Base-by-base conservation (phyloP, 2,888 invertebrate genomes). In the Tiliacea citrago region DNA sequence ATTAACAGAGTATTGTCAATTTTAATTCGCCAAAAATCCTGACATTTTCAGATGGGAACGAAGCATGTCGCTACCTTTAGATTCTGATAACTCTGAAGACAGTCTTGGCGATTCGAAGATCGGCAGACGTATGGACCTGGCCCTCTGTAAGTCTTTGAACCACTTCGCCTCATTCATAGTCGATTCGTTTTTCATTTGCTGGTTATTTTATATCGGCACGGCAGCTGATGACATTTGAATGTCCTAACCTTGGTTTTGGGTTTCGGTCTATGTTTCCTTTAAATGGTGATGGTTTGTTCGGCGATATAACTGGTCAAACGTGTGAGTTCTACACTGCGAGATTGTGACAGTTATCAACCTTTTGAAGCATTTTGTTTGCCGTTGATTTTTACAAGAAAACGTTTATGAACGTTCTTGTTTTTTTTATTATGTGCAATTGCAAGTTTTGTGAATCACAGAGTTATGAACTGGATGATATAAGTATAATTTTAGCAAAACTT, bases 121-220 rank as follows among this genome's bases (percentile, higher is more conserved):
- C 80, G 97, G 97, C 82, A 97, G 98, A 86, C 98, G 98, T 93
- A 98, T 98, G 98, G 98, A 98, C 92, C 97, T 98, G 93, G 98
- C 98, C 80, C 96, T 98, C 92, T 98, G 98, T 98, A 98, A 98
- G 98, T 96, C 88, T 85, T 86, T 85, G 75, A 75, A 83, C 75
- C 81, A 83, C 85, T 82, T 83, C 87, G 81, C 82, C 88, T 85
- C 88, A 88, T 89, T 82, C 83, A 93, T 95, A 95, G 95, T 93
- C 90, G 90, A 91, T 95, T 95, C 90, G 92, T 87, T 95, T 95
- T 95, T 95, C 91, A 94, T 96, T 96, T 95, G 96, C 96, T 95
- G 93, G 92, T 95, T 96, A 95, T 91, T 95, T 95, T 95, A 92
- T 93, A 95, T 95, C 94, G 95, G 95, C 96, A 95, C 95, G 92